A percentile compares a stretch with the other conserved stretches of the same genome.
Conservation (phyloP, 2,113 vertebrate species). For the Hippocampus guttulatus region DNA sequence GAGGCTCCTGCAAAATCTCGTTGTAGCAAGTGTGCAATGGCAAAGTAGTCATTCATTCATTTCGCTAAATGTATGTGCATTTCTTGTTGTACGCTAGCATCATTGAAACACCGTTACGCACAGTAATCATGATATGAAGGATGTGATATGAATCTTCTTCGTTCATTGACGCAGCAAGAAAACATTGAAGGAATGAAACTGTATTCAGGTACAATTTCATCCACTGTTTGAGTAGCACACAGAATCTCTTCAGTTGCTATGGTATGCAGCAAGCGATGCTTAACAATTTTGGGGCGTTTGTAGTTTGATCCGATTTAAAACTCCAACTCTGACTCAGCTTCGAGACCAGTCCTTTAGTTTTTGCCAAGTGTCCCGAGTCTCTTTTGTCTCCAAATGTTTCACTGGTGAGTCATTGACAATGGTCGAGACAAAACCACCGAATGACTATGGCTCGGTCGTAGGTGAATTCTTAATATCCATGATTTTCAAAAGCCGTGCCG, state of each 20-base stretch:
- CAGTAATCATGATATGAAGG: no score
- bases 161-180: no score
- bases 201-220: not conserved
- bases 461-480: not conserved
- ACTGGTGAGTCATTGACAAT: not conserved
- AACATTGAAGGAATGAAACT: no score
- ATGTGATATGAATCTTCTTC: no score
- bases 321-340: not conserved
- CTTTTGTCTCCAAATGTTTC: not conserved
- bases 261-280: not conserved
- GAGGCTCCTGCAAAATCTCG: no score
- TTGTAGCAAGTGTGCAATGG: no score
- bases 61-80: no score
- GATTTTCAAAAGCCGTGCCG: not conserved
- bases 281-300: not conserved
- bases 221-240: not conserved
- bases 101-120: no score
- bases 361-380: not conserved
- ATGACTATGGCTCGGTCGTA: not conserved
- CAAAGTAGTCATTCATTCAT: no score
- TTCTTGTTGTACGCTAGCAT: no score
- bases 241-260: not conserved
- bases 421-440: not conserved
- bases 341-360: not conserved
- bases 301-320: not conserved